Evolutionary conservation across 2,113 vertebrate species (phyloP).

Genomic region (Gila orcuttii): DNA sequence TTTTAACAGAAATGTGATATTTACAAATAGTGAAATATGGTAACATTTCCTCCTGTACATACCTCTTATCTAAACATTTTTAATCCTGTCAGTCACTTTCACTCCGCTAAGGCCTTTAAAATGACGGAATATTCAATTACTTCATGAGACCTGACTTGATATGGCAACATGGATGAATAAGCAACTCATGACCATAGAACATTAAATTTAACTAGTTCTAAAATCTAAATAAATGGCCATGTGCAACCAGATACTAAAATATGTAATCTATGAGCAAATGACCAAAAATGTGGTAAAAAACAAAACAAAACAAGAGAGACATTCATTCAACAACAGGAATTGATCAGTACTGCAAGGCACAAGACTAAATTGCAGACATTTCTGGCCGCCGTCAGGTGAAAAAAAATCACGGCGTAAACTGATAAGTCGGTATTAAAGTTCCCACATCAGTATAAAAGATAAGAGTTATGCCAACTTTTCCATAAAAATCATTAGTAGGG

Average conservation of each 20-base stretch:
- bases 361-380: constrained; percentile 45
- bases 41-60: constrained; percentile 62
- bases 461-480: background rate
- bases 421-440: constrained; percentile 10
- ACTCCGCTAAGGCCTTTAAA: constrained; percentile 17
- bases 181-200: constrained; percentile 27
- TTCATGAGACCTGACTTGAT: constrained; percentile 22
- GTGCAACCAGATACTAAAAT: constrained; percentile 19
- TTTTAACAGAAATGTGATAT: constrained; percentile 81
- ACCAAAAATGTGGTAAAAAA: constrained; percentile 9
- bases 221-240: constrained; percentile 34
- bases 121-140: background rate
- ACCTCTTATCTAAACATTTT: constrained; percentile 61
- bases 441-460: background rate
- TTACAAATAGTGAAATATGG: constrained; percentile 81
- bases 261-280: constrained; percentile 37
- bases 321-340: constrained; percentile 29
- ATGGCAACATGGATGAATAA: constrained; percentile 29
- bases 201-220: constrained; percentile 18
- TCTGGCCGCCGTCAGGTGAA: constrained; percentile 8
- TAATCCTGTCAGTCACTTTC: constrained; percentile 10
- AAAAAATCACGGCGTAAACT: background rate
- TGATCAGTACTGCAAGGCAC: constrained; percentile 40
- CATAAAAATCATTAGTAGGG: constrained; percentile 12
- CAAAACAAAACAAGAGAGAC: constrained; percentile 16